Evolutionary conservation across 2,113 vertebrate genomes (phyloP), one percentile per base, ranked within the genome.

Genomic region (Gorsachius goisagi): DNA sequence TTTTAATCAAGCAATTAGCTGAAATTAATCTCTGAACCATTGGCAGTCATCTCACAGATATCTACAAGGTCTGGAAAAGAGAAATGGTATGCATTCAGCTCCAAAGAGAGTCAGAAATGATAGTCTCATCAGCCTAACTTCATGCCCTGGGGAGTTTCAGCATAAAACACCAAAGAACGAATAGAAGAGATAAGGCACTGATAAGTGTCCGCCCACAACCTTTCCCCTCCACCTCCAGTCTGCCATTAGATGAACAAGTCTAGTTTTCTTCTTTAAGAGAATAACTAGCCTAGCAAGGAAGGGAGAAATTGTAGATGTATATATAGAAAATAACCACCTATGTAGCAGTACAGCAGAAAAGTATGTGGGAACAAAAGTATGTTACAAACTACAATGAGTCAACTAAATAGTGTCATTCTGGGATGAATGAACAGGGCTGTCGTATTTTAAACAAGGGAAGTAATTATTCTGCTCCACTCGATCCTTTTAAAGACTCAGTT

Each of bases 221-320:
- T 13, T 8, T 13, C 6, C 11, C 30, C 20, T 4, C 9, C 3
- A 2, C 2, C 39, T 10, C 2, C 11, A 66, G 5, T 76, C 69
- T 66, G 17, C 72, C 58, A 56, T 81, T 66, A 92, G 58, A 80
- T 3, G 3, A 94, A 60, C 58, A 41, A 60, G 20, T 50, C 41
- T 60, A 56, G 81, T 94, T 81, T 85, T 66, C 55, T 79, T 69
- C 58, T 91, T 85, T 66, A 85, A 60, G 27, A 50, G 11, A 6
- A 67, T 50, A 81, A 76, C 20, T 32, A 76, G 58, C 22, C 58
- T 89, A 64, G 62, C 27, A 77, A 60, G 35, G 52, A 80, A 76
- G 28, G 41, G 35, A 77, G 35, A 67, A 71, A 67, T 14, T n/a
- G 45, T 55, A 76, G 32, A 30, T 49, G 2, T 56, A 18, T 32